These are phyloP conservation scores for Hylia prasina DNA, from an alignment of 2,113 vertebrate genomes.

Conservation along the genomic window DNA sequence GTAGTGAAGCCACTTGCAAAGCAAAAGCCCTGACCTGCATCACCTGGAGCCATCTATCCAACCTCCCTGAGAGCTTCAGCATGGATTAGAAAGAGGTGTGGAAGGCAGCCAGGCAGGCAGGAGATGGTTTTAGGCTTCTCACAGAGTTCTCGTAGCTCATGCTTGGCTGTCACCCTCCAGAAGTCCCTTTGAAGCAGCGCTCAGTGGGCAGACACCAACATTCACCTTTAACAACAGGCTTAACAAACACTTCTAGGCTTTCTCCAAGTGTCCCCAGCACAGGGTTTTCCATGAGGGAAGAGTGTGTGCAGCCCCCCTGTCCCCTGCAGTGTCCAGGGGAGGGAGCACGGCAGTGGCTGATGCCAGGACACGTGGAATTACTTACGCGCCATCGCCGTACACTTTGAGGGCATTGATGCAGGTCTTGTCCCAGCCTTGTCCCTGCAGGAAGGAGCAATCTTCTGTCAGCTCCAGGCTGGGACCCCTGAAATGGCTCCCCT, in stretches of 20 bases:
- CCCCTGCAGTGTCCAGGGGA: not conserved
- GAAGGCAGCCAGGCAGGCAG: too few species aligned
- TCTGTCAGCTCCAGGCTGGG: constrained; percentile 86
- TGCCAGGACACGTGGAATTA: not conserved
- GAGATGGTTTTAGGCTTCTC: not conserved
- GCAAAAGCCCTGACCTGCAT: not conserved
- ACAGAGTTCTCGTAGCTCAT: not conserved
- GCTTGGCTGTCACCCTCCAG: not conserved
- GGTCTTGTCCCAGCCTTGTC: constrained; percentile 82
- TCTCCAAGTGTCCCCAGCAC: not conserved
- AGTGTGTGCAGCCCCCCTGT: not conserved
- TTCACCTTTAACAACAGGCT: not conserved
- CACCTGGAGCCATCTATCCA: fast-evolving
- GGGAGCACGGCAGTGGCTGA: fast-evolving
- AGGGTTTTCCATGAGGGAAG: not conserved
- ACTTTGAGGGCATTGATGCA: constrained; percentile 87
- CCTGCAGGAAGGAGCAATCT: constrained; percentile 88
- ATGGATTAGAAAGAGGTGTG: not conserved
- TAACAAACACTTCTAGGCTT: not conserved
- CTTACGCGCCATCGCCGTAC: constrained; percentile 90
- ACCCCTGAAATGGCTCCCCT: constrained; percentile 83
- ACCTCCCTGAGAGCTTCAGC: not conserved
- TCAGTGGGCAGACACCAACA: not conserved
- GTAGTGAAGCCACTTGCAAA: not conserved
- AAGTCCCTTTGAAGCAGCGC: not conserved